Percentiles rank a stretch among this genome's conserved stretches.
Evolutionary conservation across 2,113 vertebrate species (phyloP).

Genomic region (Megalops atlanticus): DNA sequence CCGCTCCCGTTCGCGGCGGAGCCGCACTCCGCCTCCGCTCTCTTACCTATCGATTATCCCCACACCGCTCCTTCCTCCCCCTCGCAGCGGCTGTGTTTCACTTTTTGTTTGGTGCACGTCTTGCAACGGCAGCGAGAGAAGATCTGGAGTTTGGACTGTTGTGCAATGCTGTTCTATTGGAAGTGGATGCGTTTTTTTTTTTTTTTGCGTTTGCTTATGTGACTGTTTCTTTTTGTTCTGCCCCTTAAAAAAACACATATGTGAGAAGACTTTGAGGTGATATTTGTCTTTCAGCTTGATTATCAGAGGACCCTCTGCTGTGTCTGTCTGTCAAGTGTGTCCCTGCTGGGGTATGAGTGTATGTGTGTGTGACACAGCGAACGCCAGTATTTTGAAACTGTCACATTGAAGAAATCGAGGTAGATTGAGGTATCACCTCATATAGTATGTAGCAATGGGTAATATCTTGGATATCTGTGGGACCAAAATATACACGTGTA

Average conservation of each 20-base stretch:
- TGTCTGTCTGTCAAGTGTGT: not conserved
- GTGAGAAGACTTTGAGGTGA: not conserved
- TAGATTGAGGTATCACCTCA: no score
- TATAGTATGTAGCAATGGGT: no score
- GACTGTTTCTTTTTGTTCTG: not conserved
- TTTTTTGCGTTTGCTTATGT: not conserved
- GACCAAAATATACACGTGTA: slow-evolving; percentile 1
- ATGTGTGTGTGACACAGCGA: slow-evolving; percentile 13
- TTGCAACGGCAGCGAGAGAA: not conserved
- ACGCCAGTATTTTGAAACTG: not conserved
- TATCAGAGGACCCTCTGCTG: not conserved
- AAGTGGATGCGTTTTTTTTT: not conserved
- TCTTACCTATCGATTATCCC: slow-evolving; percentile 7
- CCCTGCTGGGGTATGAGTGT: not conserved
- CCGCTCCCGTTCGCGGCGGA: no score
- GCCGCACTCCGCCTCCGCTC: not conserved
- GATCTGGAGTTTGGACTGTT: not conserved
- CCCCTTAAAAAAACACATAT: not conserved
- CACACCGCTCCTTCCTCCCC: not conserved
- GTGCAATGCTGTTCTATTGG: not conserved
- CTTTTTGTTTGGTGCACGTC: not conserved
- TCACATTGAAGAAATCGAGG: not conserved
- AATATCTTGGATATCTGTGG: not conserved
- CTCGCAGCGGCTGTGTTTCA: not conserved
- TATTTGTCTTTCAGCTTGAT: not conserved